Evolutionary conservation across 2,113 vertebrate genomes (phyloP), one percentile per base, ranked within the genome.

Genomic region (Gobio gobio): DNA sequence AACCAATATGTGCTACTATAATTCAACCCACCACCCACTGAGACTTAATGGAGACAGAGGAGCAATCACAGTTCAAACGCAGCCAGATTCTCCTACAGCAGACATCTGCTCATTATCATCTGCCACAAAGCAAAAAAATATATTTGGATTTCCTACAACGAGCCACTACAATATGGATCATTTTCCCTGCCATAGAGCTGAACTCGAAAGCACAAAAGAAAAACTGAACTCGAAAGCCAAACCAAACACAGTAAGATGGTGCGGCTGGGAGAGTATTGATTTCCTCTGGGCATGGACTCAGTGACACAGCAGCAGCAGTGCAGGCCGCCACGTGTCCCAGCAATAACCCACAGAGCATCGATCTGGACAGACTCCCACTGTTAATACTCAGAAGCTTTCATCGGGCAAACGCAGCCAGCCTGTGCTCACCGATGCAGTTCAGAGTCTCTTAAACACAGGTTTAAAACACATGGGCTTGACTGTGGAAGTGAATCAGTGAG

Each of bases 271-370:
- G 83, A 61, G 49, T 70, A 90, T 90, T 89, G 88, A 93, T 90
- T 83, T 83, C 5, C 68, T 72, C 24, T 87, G 45, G 16, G 82
- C 89, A 78, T 63, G 66, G 56, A 85, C 87, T 89, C 85, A 51
- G 78, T 92, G 90, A 92, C 90, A 90, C 86, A 91, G 89, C 90
- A 89, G 43, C 83, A 91, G 83, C 84, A 87, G 24, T 22, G 54
- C 33, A 22, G 49, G 58, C 49, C 18, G 1, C 74, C 78, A 66
- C 45, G 12, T 76, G 76, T 66, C 81, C 86, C 78, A 83, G 10
- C 61, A 76, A 87, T 83, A 78, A 86, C 88, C 80, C 80, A 83
- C 14, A 63, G 49, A 59, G 63, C 40, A 85, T 83, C 49, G 72
- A 64, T 83, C 63, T 84, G 58, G 58, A 33, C 68, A 75, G 33